phyloP scores from a whole-genome alignment of 2,113 vertebrate species.

The Dunckerocampus dactyliophorus region DNA sequence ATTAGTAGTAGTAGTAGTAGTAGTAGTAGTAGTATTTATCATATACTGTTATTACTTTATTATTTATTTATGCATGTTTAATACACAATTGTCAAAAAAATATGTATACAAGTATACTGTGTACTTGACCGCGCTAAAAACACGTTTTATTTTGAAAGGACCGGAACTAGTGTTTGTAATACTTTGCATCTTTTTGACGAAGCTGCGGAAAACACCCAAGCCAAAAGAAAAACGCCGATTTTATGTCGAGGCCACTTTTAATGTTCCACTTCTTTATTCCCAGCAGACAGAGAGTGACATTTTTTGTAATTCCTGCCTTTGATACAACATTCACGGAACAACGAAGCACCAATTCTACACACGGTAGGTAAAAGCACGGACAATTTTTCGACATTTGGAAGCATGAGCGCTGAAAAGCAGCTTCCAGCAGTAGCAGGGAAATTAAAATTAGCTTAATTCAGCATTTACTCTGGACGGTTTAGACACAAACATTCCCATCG shows the following conservation, averaged over 20 bases:
- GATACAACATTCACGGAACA: background rate
- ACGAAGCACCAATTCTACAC: conserved; percentile 11
- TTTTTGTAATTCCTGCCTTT: background rate
- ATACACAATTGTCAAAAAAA: no score
- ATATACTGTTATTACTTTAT: no score
- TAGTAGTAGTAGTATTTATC: no score
- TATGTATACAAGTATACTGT: no score
- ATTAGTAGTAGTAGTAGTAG: no score
- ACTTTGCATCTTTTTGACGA: background rate
- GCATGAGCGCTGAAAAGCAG: background rate
- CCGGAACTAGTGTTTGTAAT: background rate
- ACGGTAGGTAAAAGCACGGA: conserved; percentile 15
- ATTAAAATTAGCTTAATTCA: background rate
- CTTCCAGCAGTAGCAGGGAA: background rate
- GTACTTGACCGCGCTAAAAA: no score
- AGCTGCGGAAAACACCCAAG: conserved; percentile 34
- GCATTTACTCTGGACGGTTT: background rate
- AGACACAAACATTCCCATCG: background rate
- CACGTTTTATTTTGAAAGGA: conserved; percentile 21
- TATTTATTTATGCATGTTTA: no score
- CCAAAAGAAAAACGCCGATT: background rate
- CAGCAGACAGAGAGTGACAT: background rate
- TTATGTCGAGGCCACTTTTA: background rate
- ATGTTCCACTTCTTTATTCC: background rate
- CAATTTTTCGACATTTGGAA: conserved; percentile 15